Conservation (phyloP, 2,797 vertebrate genomes). For the Craterocephalus amniculus region DNA sequence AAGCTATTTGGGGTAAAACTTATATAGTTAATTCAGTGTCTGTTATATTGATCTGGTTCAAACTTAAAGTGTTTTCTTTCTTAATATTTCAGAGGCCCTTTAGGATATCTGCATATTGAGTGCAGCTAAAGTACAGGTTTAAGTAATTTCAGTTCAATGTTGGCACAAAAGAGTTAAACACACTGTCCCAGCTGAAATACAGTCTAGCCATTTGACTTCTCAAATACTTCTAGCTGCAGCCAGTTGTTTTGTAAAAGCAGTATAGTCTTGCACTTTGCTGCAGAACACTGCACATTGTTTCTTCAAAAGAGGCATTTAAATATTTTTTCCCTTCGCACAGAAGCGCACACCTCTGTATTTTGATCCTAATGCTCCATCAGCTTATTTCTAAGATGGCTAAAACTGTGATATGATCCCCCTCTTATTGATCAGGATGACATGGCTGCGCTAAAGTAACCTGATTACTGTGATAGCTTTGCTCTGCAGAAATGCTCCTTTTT, state of each 20-base stretch:
- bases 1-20: not conserved
- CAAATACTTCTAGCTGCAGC: not conserved
- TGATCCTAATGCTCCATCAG: conserved; percentile 15
- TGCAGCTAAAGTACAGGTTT: not conserved
- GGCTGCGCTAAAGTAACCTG: conserved; percentile 27
- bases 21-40: not conserved
- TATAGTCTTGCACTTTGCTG: too few species aligned
- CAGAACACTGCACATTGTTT: not conserved
- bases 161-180: not conserved
- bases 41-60: not conserved
- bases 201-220: not conserved
- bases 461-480: conserved; percentile 12
- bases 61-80: not conserved
- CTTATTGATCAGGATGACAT: conserved; percentile 48
- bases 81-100: not conserved
- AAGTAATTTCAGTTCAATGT: not conserved
- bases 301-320: not conserved
- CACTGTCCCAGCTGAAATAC: not conserved
- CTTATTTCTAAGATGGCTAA: conserved; percentile 27
- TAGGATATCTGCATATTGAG: not conserved
- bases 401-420: conserved; percentile 27
- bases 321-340: not conserved
- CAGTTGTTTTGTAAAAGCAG: not conserved
- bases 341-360: conserved; percentile 8
- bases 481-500: not conserved